Base-by-base conservation (phyloP, 2,888 invertebrate genomes). In the Philereme transversata region DNA sequence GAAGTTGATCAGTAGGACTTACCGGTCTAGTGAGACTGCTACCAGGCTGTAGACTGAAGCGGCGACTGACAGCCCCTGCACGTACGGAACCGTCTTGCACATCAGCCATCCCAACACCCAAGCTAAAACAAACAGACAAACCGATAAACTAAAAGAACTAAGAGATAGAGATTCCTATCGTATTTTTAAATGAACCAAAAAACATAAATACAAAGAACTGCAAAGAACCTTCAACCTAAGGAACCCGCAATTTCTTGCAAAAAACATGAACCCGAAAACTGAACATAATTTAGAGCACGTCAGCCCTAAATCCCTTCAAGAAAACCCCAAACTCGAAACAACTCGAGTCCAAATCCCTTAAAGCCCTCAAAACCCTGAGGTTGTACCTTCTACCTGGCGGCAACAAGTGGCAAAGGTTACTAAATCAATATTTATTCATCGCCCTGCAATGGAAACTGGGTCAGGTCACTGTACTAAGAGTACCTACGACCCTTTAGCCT, bases 31-130 rank as follows among this genome's bases (percentile, higher is more conserved):
- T 65, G 99, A 98, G 11, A 99, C 98, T 7, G 98, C 98, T 57
- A 98, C 98, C 56, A 99, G 94, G 77, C 98, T 98, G 94, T 98
- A 98, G 68, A 99, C 98, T 5, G 98, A 98, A 8, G 99, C 98
- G 46, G 97, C 98, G 9, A 99, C 98, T 0, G 98, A 97, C 49
- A 99, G 96, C 35, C 98, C 98, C 88, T 99, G 98, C 75, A 98
- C 96, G 88, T 98, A 99, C 4, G 99, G 97, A 55, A 98, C 98
- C 33, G 97, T 96, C 89, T 98, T 98, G 93, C 99, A 99, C 96
- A 99, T 97, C 93, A 96, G 94, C 95, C 97, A 96, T 56, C 99
- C 98, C 44, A 99, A 94, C 78, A 98, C 96, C 99, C 99, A 99
- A 47, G 97, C 97, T 97, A 94, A 38, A 83, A 87, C 83, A 85